These are phyloP conservation scores for Butorides virescens DNA, from an alignment of 2,113 vertebrate species.

Conservation along the genomic window DNA sequence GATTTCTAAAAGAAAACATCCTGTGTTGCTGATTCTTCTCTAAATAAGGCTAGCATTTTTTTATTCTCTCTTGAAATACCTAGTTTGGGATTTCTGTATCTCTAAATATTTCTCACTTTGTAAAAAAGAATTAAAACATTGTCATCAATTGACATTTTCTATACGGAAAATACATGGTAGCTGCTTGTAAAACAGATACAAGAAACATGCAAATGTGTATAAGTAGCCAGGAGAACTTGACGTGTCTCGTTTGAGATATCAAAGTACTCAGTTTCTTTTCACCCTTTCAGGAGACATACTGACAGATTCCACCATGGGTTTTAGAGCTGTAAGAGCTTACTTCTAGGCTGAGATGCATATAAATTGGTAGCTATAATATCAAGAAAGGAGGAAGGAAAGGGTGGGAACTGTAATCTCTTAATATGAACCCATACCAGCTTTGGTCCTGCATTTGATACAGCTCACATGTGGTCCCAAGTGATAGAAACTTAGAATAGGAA, in stretches of 20 bases:
- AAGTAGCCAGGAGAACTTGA: not conserved
- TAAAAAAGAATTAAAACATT: not conserved
- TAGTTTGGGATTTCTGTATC: not conserved
- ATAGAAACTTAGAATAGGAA: not conserved
- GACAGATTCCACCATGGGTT: not conserved
- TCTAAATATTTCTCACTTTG: not conserved
- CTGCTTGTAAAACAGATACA: not conserved
- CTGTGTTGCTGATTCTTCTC: not conserved
- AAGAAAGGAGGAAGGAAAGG: not conserved
- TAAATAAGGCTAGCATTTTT: constrained; percentile 43
- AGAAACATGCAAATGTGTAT: not conserved
- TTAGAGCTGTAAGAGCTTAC: not conserved
- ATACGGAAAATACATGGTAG: not conserved
- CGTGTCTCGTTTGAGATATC: not conserved
- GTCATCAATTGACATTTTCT: not conserved
- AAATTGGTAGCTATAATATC: not conserved
- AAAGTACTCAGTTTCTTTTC: not conserved
- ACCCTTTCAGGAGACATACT: not conserved
- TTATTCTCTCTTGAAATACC: constrained; percentile 7
- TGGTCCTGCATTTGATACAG: not conserved
- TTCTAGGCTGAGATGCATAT: not conserved
- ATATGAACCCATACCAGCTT: not conserved
- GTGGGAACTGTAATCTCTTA: not conserved
- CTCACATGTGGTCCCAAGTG: not conserved
- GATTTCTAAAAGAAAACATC: constrained; percentile 62